Evolutionary conservation across 1,140 invertebrate genomes (phyloP).

Genomic region (Brachionus koreanus): DNA sequence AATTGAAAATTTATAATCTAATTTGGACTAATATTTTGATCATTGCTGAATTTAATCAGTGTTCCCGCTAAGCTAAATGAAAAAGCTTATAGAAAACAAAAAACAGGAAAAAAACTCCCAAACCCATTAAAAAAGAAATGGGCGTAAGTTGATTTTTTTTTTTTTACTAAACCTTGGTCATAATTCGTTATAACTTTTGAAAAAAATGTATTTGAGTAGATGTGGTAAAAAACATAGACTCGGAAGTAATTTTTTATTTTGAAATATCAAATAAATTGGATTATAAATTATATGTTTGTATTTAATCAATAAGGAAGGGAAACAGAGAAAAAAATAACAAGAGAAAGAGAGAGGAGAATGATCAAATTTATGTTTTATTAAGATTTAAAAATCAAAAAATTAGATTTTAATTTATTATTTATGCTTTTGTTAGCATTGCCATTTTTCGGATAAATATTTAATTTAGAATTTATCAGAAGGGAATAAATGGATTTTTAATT

Average conservation of each 20-base stretch:
- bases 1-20: no score
- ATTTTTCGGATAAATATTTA: neutral
- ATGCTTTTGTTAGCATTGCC: neutral
- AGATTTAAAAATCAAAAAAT: slow-evolving; percentile 7
- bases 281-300: neutral
- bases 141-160: no score
- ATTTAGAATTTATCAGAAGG: neutral
- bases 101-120: no score
- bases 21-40: no score
- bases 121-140: no score
- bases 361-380: neutral
- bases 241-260: neutral
- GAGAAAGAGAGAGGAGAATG: neutral
- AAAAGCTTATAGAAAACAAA: no score
- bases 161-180: no score
- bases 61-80: no score
- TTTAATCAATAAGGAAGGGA: neutral
- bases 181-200: no score
- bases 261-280: neutral
- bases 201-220: no score
- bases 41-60: no score
- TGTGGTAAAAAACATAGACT: neutral
- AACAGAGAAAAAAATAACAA: neutral
- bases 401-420: neutral
- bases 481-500: neutral